phyloP scores from a whole-genome alignment of 1,140 invertebrate genomes.

The Penaeus japonicus region DNA sequence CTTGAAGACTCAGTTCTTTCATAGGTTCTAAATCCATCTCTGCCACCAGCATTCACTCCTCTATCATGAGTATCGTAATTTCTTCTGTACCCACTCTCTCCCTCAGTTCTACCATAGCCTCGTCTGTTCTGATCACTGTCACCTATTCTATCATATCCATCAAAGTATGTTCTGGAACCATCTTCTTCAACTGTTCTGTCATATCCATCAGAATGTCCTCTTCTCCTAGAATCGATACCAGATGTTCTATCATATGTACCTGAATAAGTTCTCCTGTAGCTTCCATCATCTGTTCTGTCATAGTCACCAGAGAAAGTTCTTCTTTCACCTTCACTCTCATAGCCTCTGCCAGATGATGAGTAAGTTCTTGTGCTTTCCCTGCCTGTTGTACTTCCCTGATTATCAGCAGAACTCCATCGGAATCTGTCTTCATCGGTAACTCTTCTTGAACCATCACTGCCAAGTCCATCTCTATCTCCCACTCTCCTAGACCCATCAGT shows the following conservation, averaged over 20 bases:
- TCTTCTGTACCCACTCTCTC: not conserved
- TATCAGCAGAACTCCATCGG: too few relatives aligned
- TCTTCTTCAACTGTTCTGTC: not conserved
- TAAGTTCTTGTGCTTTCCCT: too few relatives aligned
- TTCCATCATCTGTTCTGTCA: too few relatives aligned
- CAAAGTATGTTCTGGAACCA: not conserved
- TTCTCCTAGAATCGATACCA: not conserved
- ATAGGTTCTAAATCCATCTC: too few relatives aligned
- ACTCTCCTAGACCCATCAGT: not conserved
- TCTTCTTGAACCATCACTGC: not conserved
- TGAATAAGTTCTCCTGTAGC: not conserved
- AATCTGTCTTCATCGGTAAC: too few relatives aligned
- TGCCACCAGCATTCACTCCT: too few relatives aligned
- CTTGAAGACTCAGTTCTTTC: too few relatives aligned
- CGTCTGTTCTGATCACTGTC: not conserved
- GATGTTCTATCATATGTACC: not conserved
- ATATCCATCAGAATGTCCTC: not conserved
- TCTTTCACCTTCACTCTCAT: too few relatives aligned
- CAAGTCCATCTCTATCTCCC: not conserved
- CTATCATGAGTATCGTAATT: not conserved
- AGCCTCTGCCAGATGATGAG: too few relatives aligned
- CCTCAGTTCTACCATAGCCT: not conserved
- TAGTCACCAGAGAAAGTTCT: too few relatives aligned
- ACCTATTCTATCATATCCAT: conserved; percentile 3
- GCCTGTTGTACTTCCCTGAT: too few relatives aligned